A percentile compares a stretch with the other conserved stretches of the same genome.
These are phyloP conservation scores for Strix aluco DNA, from an alignment of 2,113 vertebrate genomes.

Conservation along the genomic window DNA sequence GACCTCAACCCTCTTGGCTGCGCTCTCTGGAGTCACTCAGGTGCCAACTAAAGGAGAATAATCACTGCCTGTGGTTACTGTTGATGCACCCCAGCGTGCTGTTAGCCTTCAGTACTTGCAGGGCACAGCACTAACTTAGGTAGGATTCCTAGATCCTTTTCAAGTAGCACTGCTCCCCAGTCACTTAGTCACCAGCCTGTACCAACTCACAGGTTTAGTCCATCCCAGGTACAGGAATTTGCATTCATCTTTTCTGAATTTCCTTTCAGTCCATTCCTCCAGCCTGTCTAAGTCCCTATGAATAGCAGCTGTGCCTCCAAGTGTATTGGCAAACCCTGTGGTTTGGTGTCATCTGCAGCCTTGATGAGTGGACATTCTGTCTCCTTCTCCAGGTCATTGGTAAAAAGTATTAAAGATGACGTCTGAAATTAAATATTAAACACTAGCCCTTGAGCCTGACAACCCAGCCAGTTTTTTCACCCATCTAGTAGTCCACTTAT, in stretches of 20 bases:
- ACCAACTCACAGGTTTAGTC: neutral
- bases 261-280: neutral
- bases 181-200: neutral
- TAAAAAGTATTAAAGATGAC: neutral
- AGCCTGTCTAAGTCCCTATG: neutral
- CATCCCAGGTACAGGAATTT: neutral
- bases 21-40: neutral
- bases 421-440: neutral
- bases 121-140: neutral
- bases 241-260: neutral
- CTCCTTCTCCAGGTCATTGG: neutral
- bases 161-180: neutral
- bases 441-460: neutral
- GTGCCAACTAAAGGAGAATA: neutral
- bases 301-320: neutral
- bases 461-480: neutral
- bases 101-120: neutral
- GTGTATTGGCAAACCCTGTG: neutral
- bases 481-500: neutral
- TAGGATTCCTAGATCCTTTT: neutral
- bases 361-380: neutral
- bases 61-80: neutral
- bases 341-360: neutral
- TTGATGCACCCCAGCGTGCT: neutral
- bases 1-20: neutral